Conservation (phyloP, 1,140 invertebrate species). For the Aculops lycopersici region DNA sequence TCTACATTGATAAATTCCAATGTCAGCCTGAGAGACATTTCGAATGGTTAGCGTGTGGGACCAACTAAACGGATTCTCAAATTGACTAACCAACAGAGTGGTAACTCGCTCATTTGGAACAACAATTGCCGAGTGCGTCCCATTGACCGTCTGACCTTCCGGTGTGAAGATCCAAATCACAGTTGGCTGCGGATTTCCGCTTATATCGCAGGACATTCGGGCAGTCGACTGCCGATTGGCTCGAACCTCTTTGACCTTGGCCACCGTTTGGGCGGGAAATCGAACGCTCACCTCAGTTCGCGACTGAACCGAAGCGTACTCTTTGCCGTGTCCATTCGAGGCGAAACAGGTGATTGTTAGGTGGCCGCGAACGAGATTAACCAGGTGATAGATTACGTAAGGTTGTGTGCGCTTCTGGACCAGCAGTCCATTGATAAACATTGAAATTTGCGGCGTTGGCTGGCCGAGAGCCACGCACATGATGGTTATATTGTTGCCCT, state of each 20-base stretch:
- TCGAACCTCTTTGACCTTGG: neutral
- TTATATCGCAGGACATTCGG: constrained; percentile 34
- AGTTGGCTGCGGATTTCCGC: constrained; percentile 36
- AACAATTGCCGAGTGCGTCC: constrained; percentile 22
- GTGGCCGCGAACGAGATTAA: constrained; percentile 47
- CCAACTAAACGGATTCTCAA: constrained; percentile 3
- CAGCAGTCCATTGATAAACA: constrained; percentile 37
- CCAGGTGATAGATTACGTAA: constrained; percentile 33
- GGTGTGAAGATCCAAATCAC: constrained; percentile 35
- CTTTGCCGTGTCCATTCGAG: constrained; percentile 46
- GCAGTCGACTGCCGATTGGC: constrained; percentile 16
- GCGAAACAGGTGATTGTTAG: constrained; percentile 40
- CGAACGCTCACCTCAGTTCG: constrained; percentile 36
- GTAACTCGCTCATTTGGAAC: constrained; percentile 5
- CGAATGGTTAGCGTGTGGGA: constrained; percentile 1
- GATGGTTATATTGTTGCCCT: constrained; percentile 46
- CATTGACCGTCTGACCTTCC: constrained; percentile 24
- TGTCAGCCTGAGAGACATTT: neutral
- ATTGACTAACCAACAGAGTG: neutral
- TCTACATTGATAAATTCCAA: constrained; percentile 2
- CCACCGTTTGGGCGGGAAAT: neutral
- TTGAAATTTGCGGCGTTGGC: constrained; percentile 40
- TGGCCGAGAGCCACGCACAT: constrained; percentile 46
- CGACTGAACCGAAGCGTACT: constrained; percentile 40
- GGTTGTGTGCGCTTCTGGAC: constrained; percentile 16